Base-by-base conservation (phyloP, 2,888 invertebrate genomes). In the Ormyrus rosae region DNA sequence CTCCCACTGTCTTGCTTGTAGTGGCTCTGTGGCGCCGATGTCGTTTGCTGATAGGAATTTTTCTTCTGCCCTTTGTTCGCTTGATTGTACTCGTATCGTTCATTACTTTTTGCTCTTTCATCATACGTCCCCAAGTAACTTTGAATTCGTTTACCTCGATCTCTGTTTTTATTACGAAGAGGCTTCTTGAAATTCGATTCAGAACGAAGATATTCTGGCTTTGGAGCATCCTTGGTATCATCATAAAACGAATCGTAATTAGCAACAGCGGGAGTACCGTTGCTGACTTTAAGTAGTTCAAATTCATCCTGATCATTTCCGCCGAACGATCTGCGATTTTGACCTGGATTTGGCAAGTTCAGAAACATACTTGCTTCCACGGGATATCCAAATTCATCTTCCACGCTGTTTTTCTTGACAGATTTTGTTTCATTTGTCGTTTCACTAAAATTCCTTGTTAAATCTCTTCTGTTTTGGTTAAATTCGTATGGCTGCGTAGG, bases 211-310 rank as follows among this genome's bases (percentile, higher is more conserved):
- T 46, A 6, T 11, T 19, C 58, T 8, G 80, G 34, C 48, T 80
- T 77, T 2, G 48, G 8, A 45, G n/a, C 6, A 58, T 48, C 19
- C 34, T 34, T 34, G 34, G 34, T 34, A 34, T 53, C 65, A 9
- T 72, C 56, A 73, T 89, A 89, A 70, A 88, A 88, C 7, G 88
- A 85, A 9, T 87, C 85, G 53, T 90, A 91, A 83, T 88, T 88
- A 6, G 90, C 90, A 0, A 91, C 84, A 3, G 86, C 85, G 0
- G 90, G 90, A 0, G 90, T 90, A 53, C 89, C 84, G 65, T 90
- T 89, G 11, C 82, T 87, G 34, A 91, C 89, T 82, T 89, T 90
- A 3, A 90, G 84, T 50, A 90, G 71, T 76, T 91, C 91, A 74
- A 91, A 89, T 13, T 89, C 89, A 78, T 87, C 88, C 48, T 84